Evolutionary conservation across 1,140 invertebrate genomes (phyloP).

Genomic region (Papilio glaucus): DNA sequence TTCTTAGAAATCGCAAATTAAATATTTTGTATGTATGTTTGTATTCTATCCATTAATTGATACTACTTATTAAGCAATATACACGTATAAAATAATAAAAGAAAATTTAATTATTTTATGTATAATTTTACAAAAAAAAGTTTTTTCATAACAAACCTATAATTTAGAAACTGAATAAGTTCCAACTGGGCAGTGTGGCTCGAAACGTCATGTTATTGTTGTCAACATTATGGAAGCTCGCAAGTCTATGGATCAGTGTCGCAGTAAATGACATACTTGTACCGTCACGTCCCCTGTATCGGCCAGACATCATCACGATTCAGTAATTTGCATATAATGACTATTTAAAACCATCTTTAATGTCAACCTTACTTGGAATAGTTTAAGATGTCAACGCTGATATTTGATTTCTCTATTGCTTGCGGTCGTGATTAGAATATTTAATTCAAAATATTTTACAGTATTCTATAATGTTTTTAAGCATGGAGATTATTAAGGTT

Average conservation of each 20-base stretch:
- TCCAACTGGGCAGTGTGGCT: no score
- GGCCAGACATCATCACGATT: constrained; percentile 63
- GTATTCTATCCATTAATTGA: no score
- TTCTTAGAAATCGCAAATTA: no score
- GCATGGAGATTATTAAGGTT: background rate
- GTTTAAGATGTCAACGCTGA: constrained; percentile 63
- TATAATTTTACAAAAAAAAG: no score
- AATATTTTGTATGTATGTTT: no score
- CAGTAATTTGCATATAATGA: constrained; percentile 74
- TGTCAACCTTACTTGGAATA: constrained; percentile 40
- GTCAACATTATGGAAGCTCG: constrained; percentile 14
- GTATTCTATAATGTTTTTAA: background rate
- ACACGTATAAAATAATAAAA: no score
- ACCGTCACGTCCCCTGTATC: constrained; percentile 55
- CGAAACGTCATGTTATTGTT: background rate
- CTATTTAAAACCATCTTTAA: constrained; percentile 63
- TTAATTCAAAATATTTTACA: constrained; percentile 31
- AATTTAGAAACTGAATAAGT: no score
- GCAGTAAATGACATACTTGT: constrained; percentile 31
- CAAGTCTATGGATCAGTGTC: constrained; percentile 31
- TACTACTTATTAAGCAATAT: no score
- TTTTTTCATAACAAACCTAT: no score
- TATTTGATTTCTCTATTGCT: constrained; percentile 66
- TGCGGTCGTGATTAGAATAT: constrained; percentile 50
- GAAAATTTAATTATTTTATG: no score